These are phyloP conservation scores for Eupithecia insigniata DNA, from an alignment of 2,888 invertebrate species.

Conservation along the genomic window DNA sequence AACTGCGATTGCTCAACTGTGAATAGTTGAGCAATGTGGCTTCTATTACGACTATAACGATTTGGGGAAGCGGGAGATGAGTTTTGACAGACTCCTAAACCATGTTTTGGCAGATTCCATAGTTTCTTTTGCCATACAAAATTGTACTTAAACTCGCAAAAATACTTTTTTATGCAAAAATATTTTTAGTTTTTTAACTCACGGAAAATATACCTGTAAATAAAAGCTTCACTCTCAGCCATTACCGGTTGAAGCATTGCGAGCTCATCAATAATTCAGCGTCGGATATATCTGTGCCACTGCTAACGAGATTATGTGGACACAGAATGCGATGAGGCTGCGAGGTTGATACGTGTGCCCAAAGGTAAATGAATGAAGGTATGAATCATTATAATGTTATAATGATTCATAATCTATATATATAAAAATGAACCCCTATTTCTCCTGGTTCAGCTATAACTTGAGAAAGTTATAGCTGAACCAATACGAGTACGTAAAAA, in stretches of 20 bases:
- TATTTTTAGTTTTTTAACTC: background rate
- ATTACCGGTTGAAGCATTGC: constrained; percentile 13
- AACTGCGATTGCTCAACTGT: no score
- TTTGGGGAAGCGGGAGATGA: no score
- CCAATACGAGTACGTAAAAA: no score
- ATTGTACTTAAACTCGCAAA: background rate
- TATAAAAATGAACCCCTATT: no score
- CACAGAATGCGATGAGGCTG: constrained; percentile 18
- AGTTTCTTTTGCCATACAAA: no score
- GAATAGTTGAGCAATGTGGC: no score
- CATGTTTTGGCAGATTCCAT: no score
- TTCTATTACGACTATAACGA: no score
- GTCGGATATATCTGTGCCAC: constrained; percentile 25
- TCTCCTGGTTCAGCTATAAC: no score
- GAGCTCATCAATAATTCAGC: constrained; percentile 33
- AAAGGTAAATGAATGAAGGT: background rate
- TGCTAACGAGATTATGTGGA: constrained; percentile 32
- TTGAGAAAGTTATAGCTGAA: no score
- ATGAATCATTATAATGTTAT: background rate
- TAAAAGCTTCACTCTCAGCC: background rate
- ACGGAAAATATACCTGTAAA: background rate
- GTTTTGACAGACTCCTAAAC: no score
- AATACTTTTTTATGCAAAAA: background rate
- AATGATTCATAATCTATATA: no score
- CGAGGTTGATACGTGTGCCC: constrained; percentile 6